A percentile compares a stretch with the other conserved stretches of the same genome.
These are phyloP conservation scores for Dendronephthya gigantea DNA, from an alignment of 64 coral and sea anemone genomes.

Conservation along the genomic window DNA sequence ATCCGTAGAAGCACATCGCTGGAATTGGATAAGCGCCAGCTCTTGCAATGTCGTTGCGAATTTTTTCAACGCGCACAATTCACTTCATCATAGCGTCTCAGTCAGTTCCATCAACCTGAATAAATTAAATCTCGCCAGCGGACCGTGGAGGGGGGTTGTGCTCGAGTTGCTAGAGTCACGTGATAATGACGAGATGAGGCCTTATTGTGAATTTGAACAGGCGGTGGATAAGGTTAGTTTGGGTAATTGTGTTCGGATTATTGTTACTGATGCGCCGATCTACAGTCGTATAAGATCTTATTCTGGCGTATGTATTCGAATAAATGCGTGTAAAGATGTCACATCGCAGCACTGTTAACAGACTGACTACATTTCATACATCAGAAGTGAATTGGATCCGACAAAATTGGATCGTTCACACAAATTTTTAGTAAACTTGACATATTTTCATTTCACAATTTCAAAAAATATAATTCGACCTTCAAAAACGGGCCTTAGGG, in stretches of 20 bases:
- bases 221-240: slow-evolving; percentile 66
- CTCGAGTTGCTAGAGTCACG: slow-evolving; percentile 42
- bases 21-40: slow-evolving; percentile 66
- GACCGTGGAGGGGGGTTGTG: slow-evolving; percentile 61
- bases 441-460: too few relatives aligned
- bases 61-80: slow-evolving; percentile 50
- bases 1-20: not conserved
- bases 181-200: slow-evolving; percentile 45
- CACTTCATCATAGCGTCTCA: slow-evolving; percentile 30
- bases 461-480: too few relatives aligned
- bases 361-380: too few relatives aligned
- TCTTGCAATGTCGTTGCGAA: slow-evolving; percentile 63
- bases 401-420: too few relatives aligned
- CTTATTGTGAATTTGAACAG: slow-evolving; percentile 52
- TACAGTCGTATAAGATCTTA: too few relatives aligned
- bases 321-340: not conserved
- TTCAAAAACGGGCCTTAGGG: too few relatives aligned
- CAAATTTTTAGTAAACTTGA: too few relatives aligned
- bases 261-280: too few relatives aligned
- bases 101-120: slow-evolving; percentile 56
- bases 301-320: not conserved
- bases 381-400: too few relatives aligned
- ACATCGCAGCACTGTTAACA: too few relatives aligned
- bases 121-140: slow-evolving; percentile 31
- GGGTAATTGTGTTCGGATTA: not conserved